Conservation (phyloP, 2,113 vertebrate species). For the Phaethon lepturus region DNA sequence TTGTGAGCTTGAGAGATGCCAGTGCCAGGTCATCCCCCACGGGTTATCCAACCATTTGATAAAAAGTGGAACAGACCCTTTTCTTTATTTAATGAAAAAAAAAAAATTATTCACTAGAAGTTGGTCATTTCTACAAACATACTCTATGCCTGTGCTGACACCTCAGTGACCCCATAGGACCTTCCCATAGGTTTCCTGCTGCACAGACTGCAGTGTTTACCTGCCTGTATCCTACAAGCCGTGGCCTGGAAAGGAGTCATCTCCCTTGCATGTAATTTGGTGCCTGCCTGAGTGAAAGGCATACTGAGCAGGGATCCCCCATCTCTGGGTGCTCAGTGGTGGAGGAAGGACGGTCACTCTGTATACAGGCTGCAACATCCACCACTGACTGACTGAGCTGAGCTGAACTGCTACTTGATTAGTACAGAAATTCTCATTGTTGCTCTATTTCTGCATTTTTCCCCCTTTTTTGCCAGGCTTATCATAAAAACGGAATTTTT, state of each 20-base stretch:
- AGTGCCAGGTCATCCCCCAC: not conserved
- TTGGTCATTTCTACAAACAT: not conserved
- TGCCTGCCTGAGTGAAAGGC: not conserved
- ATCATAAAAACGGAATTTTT: constrained; percentile 96
- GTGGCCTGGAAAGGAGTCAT: not conserved
- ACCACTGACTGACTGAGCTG: not conserved
- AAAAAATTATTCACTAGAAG: not conserved
- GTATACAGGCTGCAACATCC: accelerated
- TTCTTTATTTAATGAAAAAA: not conserved
- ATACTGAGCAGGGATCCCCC: not conserved
- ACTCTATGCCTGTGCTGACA: not conserved
- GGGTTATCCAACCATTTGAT: not conserved
- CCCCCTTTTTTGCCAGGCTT: constrained; percentile 70
- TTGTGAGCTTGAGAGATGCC: not conserved
- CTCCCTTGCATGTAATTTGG: not conserved
- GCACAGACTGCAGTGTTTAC: not conserved
- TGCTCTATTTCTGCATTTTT: not conserved
- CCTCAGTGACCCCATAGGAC: not conserved
- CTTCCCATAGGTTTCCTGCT: not conserved
- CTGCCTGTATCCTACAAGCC: not conserved
- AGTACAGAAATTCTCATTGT: not conserved
- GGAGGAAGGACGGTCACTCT: not conserved
- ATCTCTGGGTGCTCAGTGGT: not conserved
- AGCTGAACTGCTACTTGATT: not conserved
- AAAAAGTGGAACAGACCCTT: not conserved